Base-by-base conservation (phyloP, 2,797 vertebrate species). In the Lindbergichthys nudifrons region DNA sequence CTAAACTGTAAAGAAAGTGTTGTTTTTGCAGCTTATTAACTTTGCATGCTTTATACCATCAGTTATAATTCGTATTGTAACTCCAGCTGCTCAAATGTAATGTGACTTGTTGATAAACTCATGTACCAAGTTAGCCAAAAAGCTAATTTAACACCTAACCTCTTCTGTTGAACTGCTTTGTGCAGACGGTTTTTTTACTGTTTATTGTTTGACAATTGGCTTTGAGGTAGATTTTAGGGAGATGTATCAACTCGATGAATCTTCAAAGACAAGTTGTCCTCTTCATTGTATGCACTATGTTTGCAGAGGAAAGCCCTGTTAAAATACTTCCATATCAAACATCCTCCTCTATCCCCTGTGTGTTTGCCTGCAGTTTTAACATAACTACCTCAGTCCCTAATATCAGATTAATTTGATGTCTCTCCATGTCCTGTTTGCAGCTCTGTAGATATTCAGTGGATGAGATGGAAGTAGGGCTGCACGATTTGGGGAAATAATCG, bases 391-490 rank as follows among this genome's bases (percentile, higher is more conserved):
- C 26, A 43, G 32, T 16, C 10, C 18, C 10, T 47, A 4, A 41
- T 1, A 46, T 53, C 43, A 51, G 32, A 16, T 43, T 15, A 1
- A n/a, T 50, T 42, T 57, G 43, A 23, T 51, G 32, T 63, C 45
- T 63, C 39, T 50, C 62, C 15, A 32, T 75, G 36, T 60, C 67
- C 56, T 70, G 68, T 50, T 30, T 61, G 53, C 42, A 57, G 56
- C 48, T 36, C 68, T 26, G 48, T 39, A 4, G 8, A 77, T 66
- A 54, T 50, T 14, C 16, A 72, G 13, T 48, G 42, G 12, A 45
- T 30, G 32, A 63, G 32, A 58, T n/a, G n/a, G n/a, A n/a, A n/a
- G n/a, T n/a, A n/a, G n/a, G n/a, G n/a, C n/a, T n/a, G n/a, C n/a
- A n/a, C n/a, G n/a, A n/a, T n/a, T n/a, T n/a, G n/a, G n/a, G n/a